Evolutionary conservation across 2,113 vertebrate genomes (phyloP), one percentile per base, ranked within the genome.

Genomic region (Excalfactoria chinensis): DNA sequence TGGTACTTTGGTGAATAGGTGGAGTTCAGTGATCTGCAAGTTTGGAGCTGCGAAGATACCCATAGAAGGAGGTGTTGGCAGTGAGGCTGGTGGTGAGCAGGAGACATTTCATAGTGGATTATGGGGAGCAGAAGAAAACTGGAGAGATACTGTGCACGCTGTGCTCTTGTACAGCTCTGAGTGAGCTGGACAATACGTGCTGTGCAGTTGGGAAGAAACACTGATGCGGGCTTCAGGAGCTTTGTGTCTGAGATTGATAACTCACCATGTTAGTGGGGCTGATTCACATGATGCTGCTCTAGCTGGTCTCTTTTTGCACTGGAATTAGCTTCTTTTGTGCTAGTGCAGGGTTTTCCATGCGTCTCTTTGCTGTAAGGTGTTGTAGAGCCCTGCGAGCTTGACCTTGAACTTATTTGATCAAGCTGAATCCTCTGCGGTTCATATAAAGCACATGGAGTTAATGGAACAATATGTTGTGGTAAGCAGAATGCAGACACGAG

Each of bases 241-340:
- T 30, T 7, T 49, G 86, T 13, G 37, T 51, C 80, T 64, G 2
- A 6, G 37, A 43, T 84, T 43, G 32, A 25, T 4, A 0, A 2
- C 60, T 59, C 76, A 34, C 3, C 0, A 2, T 55, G 56, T 10
- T 58, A 4, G 37, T 0, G 9, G 12, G 64, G 34, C 86, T 86
- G 72, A 25, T 34, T 0, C 37, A 41, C 73, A 55, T 18, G 70
- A 0, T 0, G 0, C 41, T 53, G 64, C 40, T 28, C 22, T 69
- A 56, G 11, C 18, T 49, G 23, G 44, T 32, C 64, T 41, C 34
- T 7, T 46, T 34, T 71, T 68, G 60, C 72, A 22, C 69, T 74
- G 51, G 8, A 70, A 53, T n/a, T 34, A 46, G 30, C 63, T 81
- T 46, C 41, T 32, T 3, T 62, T 26, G 23, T 21, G 30, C 19